Conservation (phyloP, 2,888 invertebrate genomes). For the Lamellibrachia satsuma region DNA sequence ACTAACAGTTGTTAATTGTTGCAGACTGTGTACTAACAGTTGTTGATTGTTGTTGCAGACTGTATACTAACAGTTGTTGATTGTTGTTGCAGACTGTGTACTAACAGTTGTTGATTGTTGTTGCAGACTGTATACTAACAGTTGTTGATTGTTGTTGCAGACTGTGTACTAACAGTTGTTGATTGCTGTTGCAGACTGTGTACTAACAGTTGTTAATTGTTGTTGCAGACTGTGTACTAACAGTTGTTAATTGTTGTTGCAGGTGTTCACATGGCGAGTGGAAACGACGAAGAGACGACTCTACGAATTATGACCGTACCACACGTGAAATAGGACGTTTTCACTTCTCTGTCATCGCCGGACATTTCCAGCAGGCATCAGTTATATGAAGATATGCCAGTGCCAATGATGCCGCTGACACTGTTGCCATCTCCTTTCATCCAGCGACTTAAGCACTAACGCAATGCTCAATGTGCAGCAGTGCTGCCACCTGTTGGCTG, state of each 20-base stretch:
- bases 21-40: too few species aligned
- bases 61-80: too few species aligned
- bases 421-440: neutral
- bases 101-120: too few species aligned
- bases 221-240: neutral
- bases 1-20: too few species aligned
- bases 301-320: neutral
- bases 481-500: too few species aligned
- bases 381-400: neutral
- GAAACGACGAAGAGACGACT: conserved; percentile 8
- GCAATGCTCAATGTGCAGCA: neutral
- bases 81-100: too few species aligned
- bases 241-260: neutral
- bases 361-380: neutral
- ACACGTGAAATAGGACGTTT: neutral
- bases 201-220: neutral
- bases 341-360: neutral
- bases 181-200: neutral
- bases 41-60: too few species aligned
- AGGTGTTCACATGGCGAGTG: neutral
- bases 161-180: too few species aligned
- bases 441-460: neutral
- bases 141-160: too few species aligned
- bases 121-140: too few species aligned
- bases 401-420: neutral